Evolutionary conservation across 2,113 vertebrate species (phyloP).

Genomic region (Ursus arctos): DNA sequence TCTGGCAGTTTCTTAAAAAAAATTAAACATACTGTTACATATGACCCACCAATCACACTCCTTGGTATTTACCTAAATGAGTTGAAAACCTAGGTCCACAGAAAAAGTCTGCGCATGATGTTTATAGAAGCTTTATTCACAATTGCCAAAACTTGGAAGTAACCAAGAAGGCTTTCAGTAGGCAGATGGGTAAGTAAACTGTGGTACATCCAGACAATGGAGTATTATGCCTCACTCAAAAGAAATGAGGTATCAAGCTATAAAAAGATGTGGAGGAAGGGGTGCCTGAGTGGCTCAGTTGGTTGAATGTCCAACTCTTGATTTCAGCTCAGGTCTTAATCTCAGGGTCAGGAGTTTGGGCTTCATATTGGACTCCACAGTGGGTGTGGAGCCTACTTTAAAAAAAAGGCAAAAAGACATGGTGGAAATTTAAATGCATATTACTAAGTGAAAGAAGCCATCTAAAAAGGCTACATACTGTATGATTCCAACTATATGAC

Average conservation of each 20-base stretch:
- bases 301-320: neutral
- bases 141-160: neutral
- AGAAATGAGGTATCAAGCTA: neutral
- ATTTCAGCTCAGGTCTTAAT: neutral
- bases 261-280: neutral
- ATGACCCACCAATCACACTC: neutral
- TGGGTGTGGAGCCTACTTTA: neutral
- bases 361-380: neutral
- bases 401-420: neutral
- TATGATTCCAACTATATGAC: neutral
- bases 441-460: neutral
- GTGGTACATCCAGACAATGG: neutral
- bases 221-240: neutral
- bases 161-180: neutral
- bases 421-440: neutral
- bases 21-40: neutral
- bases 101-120: neutral
- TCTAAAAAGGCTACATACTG: neutral
- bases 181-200: neutral
- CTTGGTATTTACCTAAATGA: neutral
- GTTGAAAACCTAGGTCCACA: neutral
- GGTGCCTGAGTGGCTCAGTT: neutral
- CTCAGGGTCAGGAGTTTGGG: neutral
- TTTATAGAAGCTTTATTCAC: neutral
- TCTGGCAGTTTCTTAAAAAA: neutral